A percentile compares a stretch with the other conserved stretches of the same genome.
Evolutionary conservation across 37 sponge, comb jelly and placozoan species (phyloP).

Genomic region (Geodia barretti): DNA sequence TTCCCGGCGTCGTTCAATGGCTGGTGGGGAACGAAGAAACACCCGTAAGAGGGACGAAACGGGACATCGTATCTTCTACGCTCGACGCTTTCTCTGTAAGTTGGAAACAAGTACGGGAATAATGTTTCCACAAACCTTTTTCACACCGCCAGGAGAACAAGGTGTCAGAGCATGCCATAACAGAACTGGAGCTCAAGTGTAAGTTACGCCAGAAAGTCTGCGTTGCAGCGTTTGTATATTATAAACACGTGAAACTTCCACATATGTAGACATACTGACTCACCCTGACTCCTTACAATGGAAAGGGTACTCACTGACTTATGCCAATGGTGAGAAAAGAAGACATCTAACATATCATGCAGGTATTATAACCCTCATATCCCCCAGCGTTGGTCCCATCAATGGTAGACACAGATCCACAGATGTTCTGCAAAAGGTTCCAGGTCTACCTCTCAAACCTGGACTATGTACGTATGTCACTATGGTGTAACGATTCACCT

Average conservation of each 20-base stretch:
- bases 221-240: no score
- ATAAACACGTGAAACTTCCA: background rate
- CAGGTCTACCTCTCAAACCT: background rate
- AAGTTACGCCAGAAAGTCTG: no score
- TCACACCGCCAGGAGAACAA: background rate
- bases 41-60: background rate
- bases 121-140: background rate
- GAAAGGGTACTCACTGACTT: conserved; percentile 22
- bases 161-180: background rate
- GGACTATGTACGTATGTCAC: no score
- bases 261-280: background rate
- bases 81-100: background rate
- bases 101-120: background rate
- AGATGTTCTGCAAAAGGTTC: conserved; percentile 15
- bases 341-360: background rate
- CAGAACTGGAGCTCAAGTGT: conserved; percentile 22
- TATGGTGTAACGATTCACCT: no score
- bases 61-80: background rate
- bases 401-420: background rate
- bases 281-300: background rate
- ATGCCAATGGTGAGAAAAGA: background rate
- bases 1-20: conserved; percentile 1
- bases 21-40: background rate
- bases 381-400: background rate
- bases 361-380: background rate